Percentiles rank a stretch among this genome's conserved stretches.
These are phyloP conservation scores for Scyliorhinus canicula DNA, from an alignment of 2,797 vertebrate species.

Conservation along the genomic window DNA sequence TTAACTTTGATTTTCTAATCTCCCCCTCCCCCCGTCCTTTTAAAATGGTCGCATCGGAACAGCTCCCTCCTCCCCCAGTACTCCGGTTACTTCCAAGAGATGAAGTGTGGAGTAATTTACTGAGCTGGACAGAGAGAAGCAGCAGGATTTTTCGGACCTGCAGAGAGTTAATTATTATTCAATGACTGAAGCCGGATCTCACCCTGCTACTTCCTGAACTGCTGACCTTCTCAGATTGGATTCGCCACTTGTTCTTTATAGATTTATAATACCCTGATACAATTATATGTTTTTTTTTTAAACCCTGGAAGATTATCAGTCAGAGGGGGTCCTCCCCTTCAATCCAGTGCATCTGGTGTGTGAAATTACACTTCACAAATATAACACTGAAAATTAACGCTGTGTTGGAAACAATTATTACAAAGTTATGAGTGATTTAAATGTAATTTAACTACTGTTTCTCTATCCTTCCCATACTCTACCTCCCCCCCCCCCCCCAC, in stretches of 20 bases:
- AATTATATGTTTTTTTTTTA: neutral
- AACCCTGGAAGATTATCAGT: neutral
- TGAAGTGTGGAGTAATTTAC: neutral
- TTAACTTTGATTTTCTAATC: too few relatives aligned
- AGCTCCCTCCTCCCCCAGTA: too few relatives aligned
- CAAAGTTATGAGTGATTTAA: neutral
- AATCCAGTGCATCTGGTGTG: neutral
- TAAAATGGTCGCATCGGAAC: too few relatives aligned
- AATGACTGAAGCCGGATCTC: neutral
- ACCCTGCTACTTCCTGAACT: neutral
- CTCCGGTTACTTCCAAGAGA: too few relatives aligned
- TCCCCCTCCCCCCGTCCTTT: too few relatives aligned
- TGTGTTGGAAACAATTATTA: neutral
- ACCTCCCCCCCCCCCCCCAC: too few relatives aligned
- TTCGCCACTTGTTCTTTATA: neutral
- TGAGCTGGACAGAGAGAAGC: neutral
- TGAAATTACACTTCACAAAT: neutral
- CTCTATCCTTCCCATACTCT: too few relatives aligned
- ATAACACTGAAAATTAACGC: neutral
- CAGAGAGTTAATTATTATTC: neutral
- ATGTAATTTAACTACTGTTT: too few relatives aligned
- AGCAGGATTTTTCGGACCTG: neutral
- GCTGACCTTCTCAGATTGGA: neutral
- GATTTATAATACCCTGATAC: neutral
- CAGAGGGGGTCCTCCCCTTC: neutral